Conservation (phyloP, 2,797 vertebrate genomes). For the Danio albolineatus region DNA sequence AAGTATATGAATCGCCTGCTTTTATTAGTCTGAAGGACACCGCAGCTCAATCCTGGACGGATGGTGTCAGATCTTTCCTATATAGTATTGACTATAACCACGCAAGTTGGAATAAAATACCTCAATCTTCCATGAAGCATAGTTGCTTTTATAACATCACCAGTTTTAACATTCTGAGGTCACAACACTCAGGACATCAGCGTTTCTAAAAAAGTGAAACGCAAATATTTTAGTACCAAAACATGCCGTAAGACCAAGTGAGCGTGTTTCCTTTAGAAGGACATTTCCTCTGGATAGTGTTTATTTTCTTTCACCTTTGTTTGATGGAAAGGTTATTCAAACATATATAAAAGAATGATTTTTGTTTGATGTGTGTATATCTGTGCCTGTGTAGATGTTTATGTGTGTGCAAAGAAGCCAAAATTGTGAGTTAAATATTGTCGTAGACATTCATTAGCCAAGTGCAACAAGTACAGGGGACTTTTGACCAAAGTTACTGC, state of each 20-base stretch:
- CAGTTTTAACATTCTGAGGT: slow-evolving; percentile 6
- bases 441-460: slow-evolving; percentile 35
- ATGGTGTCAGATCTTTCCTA: slow-evolving; percentile 28
- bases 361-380: slow-evolving; percentile 33
- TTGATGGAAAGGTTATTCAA: slow-evolving; percentile 40
- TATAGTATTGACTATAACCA: neutral
- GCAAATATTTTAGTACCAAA: slow-evolving; percentile 39
- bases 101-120: neutral
- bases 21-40: slow-evolving; percentile 52
- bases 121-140: neutral
- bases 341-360: slow-evolving; percentile 39
- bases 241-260: slow-evolving; percentile 15
- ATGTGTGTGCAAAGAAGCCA: slow-evolving; percentile 21
- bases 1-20: slow-evolving; percentile 41
- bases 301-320: slow-evolving; percentile 46
- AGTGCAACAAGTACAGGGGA: slow-evolving; percentile 39
- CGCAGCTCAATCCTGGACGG: slow-evolving; percentile 34
- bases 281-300: slow-evolving; percentile 34
- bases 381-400: slow-evolving; percentile 14
- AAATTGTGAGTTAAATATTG: slow-evolving; percentile 31
- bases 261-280: slow-evolving; percentile 38
- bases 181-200: neutral
- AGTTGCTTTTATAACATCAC: neutral
- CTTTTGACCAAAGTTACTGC: slow-evolving; percentile 39
- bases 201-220: slow-evolving; percentile 18